phyloP scores from a whole-genome alignment of 2,113 vertebrate genomes.

The Podarcis cretensis region DNA sequence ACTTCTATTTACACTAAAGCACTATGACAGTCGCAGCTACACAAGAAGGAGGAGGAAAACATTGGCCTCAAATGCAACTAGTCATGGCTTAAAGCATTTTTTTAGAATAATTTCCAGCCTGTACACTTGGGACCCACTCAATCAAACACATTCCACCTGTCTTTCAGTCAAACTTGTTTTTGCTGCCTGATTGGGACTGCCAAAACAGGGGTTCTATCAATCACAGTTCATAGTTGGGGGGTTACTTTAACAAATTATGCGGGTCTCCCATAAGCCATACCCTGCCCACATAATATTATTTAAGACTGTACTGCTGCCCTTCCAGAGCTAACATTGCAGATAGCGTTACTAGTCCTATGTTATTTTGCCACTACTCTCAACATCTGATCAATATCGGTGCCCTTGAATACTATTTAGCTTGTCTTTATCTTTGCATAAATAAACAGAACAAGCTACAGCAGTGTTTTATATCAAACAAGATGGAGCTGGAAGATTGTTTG shows the following conservation, averaged over 20 bases:
- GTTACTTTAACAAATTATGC: too few species aligned
- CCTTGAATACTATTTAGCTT: background rate
- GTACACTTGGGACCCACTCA: background rate
- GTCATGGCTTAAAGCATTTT: background rate
- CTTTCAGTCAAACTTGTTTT: background rate
- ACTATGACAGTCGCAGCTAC: background rate
- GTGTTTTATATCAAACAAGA: background rate
- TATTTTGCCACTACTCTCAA: background rate
- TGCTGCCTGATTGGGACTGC: background rate
- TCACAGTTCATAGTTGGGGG: background rate
- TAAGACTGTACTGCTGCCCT: background rate
- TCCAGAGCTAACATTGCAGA: background rate
- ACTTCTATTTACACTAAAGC: background rate
- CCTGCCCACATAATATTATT: background rate
- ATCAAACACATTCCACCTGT: background rate
- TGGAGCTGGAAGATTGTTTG: background rate
- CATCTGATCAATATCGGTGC: too few species aligned
- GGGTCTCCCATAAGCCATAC: background rate
- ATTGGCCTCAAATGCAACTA: background rate
- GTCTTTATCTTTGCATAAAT: background rate
- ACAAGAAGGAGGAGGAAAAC: background rate
- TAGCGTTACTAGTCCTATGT: background rate
- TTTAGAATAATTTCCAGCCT: background rate
- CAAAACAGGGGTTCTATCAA: background rate
- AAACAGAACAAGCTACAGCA: background rate